These are phyloP conservation scores for Calliopsis andreniformis DNA, from an alignment of 1,140 invertebrate species.

Conservation along the genomic window DNA sequence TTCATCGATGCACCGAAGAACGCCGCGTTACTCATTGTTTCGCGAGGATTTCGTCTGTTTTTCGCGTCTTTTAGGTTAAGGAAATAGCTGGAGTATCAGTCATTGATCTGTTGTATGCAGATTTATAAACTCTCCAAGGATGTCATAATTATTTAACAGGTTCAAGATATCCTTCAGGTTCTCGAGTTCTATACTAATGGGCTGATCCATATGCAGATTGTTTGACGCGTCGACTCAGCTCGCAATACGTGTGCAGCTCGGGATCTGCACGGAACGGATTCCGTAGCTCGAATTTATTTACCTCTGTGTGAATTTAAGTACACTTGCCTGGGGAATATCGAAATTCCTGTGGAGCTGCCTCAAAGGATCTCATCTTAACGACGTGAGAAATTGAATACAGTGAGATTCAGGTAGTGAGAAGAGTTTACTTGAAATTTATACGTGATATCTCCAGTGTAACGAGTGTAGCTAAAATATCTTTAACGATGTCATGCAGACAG, in stretches of 20 bases:
- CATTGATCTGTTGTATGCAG: no score
- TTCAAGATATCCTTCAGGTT: background rate
- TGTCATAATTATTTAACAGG: constrained; percentile 22
- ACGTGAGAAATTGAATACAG: no score
- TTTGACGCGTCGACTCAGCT: constrained; percentile 12
- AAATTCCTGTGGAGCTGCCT: no score
- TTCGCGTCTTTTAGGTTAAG: no score
- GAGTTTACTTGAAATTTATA: no score
- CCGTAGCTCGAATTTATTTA: background rate
- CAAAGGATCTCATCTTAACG: no score
- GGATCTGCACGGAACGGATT: background rate
- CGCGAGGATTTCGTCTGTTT: background rate
- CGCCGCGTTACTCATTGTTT: background rate
- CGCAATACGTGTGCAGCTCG: constrained; percentile 35
- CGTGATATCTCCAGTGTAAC: no score
- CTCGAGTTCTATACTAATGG: background rate
- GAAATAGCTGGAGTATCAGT: no score
- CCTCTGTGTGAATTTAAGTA: no score
- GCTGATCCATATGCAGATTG: constrained; percentile 37
- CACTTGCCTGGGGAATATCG: no score
- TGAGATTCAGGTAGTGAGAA: no score
- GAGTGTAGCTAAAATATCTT: background rate
- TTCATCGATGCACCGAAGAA: background rate
- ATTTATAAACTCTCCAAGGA: no score
- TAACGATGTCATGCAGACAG: background rate